phyloP scores from a whole-genome alignment of 2,888 invertebrate genomes.

The Lepidocyrtinus sp. region DNA sequence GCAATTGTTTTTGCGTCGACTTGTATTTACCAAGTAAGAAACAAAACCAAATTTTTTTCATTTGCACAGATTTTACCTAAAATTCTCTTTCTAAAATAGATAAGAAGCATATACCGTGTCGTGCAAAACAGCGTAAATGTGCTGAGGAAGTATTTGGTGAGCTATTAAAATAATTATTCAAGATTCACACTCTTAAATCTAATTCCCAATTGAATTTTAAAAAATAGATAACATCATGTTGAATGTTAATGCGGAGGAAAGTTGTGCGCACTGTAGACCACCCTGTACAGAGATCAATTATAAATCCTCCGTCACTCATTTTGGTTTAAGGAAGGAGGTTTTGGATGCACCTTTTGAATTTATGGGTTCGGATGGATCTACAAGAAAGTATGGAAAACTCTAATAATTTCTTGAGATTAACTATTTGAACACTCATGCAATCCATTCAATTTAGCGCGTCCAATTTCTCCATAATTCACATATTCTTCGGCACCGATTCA shows the following conservation, averaged over 20 bases:
- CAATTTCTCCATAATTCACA: constrained; percentile 40
- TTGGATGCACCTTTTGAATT: no score
- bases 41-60: no score
- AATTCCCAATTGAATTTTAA: no score
- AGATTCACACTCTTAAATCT: no score
- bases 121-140: constrained; percentile 15
- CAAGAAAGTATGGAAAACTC: no score
- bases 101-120: constrained; percentile 14
- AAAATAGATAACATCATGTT: no score
- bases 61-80: no score
- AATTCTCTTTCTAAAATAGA: no score
- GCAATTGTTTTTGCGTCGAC: constrained; percentile 21
- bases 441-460: neutral
- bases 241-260: neutral
- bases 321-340: no score
- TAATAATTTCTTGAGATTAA: neutral
- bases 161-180: no score
- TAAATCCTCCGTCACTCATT: constrained; percentile 11
- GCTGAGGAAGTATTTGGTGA: constrained; percentile 17
- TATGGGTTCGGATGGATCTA: no score
- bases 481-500: constrained; percentile 29
- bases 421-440: neutral
- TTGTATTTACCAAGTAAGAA: constrained; percentile 33
- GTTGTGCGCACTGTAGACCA: constrained; percentile 7
- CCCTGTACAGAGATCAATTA: constrained; percentile 34